Conservation (phyloP, 2,888 invertebrate species). For the Lochmaea capreae region DNA sequence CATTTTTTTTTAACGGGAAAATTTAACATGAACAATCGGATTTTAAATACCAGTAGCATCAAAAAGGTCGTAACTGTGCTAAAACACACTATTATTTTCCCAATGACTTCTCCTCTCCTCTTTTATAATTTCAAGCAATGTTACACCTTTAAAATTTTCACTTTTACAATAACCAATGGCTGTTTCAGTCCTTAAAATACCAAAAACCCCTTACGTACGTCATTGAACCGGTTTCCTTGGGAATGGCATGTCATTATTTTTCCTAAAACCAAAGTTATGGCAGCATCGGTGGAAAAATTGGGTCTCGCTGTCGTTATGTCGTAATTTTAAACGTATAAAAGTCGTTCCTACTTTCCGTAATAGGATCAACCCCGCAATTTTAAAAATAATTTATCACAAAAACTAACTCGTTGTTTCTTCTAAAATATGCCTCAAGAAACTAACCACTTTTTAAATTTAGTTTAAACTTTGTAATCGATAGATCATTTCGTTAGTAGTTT, state of each 20-base stretch:
- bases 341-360: constrained; percentile 4
- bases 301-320: constrained; percentile 25
- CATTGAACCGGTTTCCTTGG: neutral
- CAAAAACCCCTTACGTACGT: neutral
- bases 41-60: no score
- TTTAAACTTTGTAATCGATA: neutral
- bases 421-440: neutral
- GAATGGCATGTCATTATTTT: constrained; percentile 15
- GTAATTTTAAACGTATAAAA: constrained; percentile 25
- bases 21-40: no score
- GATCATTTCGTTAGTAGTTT: no score
- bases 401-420: neutral
- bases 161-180: no score
- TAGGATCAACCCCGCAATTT: neutral
- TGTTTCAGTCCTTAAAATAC: neutral
- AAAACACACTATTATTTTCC: no score
- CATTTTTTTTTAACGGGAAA: neutral
- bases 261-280: constrained; percentile 25
- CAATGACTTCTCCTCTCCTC: neutral
- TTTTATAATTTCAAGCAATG: neutral
- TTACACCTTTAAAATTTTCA: no score
- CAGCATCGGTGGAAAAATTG: constrained; percentile 19
- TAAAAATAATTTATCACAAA: neutral
- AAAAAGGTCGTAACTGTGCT: no score
- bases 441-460: neutral